These are phyloP conservation scores for Aegotheles bennettii DNA, from an alignment of 2,113 vertebrate genomes.

Conservation along the genomic window DNA sequence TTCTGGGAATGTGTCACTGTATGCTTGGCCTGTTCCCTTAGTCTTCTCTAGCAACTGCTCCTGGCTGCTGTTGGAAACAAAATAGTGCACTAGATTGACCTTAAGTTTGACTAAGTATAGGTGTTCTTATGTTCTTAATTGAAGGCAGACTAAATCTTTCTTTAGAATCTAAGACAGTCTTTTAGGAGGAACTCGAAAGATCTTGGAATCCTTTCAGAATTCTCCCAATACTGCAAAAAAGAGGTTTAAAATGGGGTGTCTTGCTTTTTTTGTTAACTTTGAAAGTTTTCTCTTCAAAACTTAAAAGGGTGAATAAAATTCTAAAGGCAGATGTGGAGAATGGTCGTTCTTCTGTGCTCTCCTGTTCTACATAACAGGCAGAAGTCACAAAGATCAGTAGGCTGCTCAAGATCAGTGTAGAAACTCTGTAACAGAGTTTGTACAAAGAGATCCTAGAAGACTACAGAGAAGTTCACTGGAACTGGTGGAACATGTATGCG, in stretches of 20 bases:
- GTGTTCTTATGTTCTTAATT: not conserved
- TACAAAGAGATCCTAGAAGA: not conserved
- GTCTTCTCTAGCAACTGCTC: not conserved
- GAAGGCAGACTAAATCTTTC: not conserved
- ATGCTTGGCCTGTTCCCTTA: not conserved
- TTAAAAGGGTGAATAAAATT: not conserved
- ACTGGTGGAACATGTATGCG: not conserved
- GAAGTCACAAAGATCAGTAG: not conserved
- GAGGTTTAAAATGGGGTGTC: not conserved
- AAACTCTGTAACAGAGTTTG: not conserved
- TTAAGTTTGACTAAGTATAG: not conserved
- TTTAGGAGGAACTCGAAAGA: not conserved
- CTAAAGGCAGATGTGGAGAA: not conserved
- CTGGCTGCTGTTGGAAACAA: not conserved
- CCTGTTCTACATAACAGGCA: not conserved
- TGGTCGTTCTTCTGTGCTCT: not conserved
- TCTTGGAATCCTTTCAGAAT: not conserved
- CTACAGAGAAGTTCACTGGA: not conserved
- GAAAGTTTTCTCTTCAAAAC: not conserved
- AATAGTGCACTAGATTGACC: not conserved
- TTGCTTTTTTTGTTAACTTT: not conserved
- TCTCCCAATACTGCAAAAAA: not conserved
- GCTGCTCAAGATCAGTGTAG: not conserved
- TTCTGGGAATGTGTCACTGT: not conserved
- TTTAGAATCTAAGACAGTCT: not conserved